Evolutionary conservation across 2,888 invertebrate species (phyloP).

Genomic region (Epirrhoe alternata): DNA sequence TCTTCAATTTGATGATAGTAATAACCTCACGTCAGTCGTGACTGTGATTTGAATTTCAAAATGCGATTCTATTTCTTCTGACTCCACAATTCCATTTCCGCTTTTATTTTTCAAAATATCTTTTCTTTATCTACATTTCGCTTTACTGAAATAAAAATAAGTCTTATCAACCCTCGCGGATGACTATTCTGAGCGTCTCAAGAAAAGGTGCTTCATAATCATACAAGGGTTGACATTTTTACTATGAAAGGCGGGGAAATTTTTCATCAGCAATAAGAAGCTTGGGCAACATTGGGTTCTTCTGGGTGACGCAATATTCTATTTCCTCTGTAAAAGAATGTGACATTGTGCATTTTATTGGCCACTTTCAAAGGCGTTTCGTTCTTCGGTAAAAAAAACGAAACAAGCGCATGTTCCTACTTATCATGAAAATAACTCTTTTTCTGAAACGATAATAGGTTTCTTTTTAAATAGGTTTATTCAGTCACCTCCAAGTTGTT

Average conservation of each 20-base stretch:
- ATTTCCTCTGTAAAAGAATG: neutral
- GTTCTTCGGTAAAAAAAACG: neutral
- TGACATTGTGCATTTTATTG: neutral
- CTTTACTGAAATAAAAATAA: neutral
- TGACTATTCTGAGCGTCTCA: neutral
- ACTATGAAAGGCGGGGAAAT: neutral
- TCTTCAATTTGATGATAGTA: no score
- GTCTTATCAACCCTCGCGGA: neutral
- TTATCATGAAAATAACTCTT: neutral
- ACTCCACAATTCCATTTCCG: neutral
- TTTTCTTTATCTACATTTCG: neutral
- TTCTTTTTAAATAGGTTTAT: no score
- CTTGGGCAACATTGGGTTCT: neutral
- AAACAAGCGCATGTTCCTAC: neutral
- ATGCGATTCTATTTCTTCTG: neutral
- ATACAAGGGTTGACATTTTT: conserved; percentile 20
- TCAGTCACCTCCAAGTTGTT: no score
- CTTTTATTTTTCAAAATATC: neutral
- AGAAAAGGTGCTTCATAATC: conserved; percentile 6
- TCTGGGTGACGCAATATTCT: neutral
- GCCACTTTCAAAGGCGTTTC: neutral
- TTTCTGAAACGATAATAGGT: no score
- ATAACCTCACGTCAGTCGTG: no score
- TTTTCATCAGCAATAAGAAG: neutral
- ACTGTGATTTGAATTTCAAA: no score